Evolutionary conservation across 2,113 vertebrate genomes (phyloP).

Genomic region (Speoplatyrhinus poulsoni): DNA sequence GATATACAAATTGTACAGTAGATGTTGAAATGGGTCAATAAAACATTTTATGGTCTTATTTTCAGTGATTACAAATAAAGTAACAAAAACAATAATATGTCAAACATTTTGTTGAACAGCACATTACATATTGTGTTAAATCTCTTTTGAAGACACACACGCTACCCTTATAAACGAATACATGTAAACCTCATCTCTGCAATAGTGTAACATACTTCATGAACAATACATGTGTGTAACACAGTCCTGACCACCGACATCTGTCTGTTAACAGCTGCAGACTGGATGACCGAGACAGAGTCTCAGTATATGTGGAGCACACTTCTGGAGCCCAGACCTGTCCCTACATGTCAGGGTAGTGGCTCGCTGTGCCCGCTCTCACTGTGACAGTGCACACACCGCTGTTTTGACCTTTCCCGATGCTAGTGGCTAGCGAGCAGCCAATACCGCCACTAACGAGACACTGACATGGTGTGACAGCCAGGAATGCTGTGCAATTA

Average conservation of each 20-base stretch:
- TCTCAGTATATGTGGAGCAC: conserved; percentile 9
- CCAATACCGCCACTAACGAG: conserved; percentile 62
- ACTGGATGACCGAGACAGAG: conserved; percentile 3
- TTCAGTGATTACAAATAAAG: no score
- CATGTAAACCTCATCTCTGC: background rate
- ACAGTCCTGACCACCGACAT: background rate
- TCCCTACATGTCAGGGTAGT: conserved; percentile 26
- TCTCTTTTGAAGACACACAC: no score
- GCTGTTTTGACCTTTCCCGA: conserved; percentile 63
- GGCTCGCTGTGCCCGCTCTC: conserved; percentile 38
- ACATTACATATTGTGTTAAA: no score
- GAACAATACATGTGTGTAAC: background rate
- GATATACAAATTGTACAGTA: no score
- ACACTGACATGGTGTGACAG: conserved; percentile 67
- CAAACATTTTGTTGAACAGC: no score
- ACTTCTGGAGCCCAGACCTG: conserved; percentile 6
- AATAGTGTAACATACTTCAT: background rate
- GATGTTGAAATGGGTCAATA: no score
- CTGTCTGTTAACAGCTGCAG: conserved; percentile 19
- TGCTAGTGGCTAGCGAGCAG: conserved; percentile 53
- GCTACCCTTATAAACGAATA: no score
- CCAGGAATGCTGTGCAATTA: conserved; percentile 59
- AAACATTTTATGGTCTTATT: no score
- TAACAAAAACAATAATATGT: no score
- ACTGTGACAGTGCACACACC: conserved; percentile 52